Evolutionary conservation across 2,888 invertebrate genomes (phyloP).

Genomic region (Pterobdella sp.): DNA sequence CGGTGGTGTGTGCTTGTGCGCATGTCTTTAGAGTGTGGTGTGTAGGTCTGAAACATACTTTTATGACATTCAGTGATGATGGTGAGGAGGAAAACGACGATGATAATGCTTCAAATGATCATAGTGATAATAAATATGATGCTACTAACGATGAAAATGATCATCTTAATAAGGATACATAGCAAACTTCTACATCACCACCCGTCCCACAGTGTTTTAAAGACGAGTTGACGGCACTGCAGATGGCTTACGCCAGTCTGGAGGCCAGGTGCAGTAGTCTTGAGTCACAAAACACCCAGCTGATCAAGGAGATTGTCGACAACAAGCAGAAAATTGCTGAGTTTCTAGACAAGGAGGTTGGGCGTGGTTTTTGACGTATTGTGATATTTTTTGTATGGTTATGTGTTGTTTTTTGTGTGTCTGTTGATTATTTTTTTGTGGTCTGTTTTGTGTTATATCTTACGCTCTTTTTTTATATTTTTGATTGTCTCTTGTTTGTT

Average conservation of each 20-base stretch:
- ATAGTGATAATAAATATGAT: neutral
- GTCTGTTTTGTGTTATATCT: neutral
- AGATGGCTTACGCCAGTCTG: slow-evolving; percentile 76
- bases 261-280: slow-evolving; percentile 76
- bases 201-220: slow-evolving; percentile 60
- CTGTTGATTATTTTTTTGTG: neutral
- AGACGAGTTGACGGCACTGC: slow-evolving; percentile 89
- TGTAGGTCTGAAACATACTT: too few relatives aligned
- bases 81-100: neutral
- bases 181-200: neutral
- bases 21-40: too few relatives aligned
- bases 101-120: neutral
- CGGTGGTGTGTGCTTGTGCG: too few relatives aligned
- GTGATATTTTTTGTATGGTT: neutral
- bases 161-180: neutral
- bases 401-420: neutral
- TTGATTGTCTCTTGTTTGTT: too few relatives aligned
- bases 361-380: slow-evolving; percentile 61
- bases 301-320: slow-evolving; percentile 65
- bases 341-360: slow-evolving; percentile 91
- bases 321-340: slow-evolving; percentile 88
- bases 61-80: too few relatives aligned
- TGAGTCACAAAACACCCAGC: slow-evolving; percentile 47
- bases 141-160: neutral
- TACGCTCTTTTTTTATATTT: neutral